Conservation (phyloP, 2,888 invertebrate species). For the Scaptomyza flava region DNA sequence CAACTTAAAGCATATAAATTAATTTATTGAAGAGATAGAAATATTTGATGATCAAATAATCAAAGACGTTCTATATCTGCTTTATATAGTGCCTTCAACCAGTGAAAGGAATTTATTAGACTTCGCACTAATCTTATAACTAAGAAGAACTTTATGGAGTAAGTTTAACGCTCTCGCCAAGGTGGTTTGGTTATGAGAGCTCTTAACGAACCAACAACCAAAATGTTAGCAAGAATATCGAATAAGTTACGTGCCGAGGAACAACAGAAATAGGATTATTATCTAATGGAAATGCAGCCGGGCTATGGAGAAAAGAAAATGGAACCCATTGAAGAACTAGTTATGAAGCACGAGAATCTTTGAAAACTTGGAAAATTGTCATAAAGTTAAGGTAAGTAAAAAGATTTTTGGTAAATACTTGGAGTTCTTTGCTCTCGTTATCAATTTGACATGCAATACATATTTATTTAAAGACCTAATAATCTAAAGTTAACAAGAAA, state of each 20-base stretch:
- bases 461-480: constrained; percentile 31
- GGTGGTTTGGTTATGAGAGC: constrained; percentile 81
- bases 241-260: constrained; percentile 79
- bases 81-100: constrained; percentile 84
- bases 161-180: constrained; percentile 79
- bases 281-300: constrained; percentile 81
- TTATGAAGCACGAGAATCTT: constrained; percentile 50
- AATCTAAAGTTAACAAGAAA: constrained; percentile 38
- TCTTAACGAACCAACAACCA: constrained; percentile 82
- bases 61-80: constrained; percentile 85
- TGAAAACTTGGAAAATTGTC: no score
- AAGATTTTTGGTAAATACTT: no score
- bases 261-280: constrained; percentile 82
- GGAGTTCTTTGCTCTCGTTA: background rate
- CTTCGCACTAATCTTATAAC: constrained; percentile 66
- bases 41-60: no score
- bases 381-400: no score
- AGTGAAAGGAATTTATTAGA: constrained; percentile 62
- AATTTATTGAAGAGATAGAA: background rate
- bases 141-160: constrained; percentile 77
- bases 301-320: constrained; percentile 77
- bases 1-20: constrained; percentile 19
- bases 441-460: constrained; percentile 10
- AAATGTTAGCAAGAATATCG: constrained; percentile 80
- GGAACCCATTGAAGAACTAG: constrained; percentile 76